phyloP scores from a whole-genome alignment of 1,140 invertebrate genomes.

The Drosophila ananassae region DNA sequence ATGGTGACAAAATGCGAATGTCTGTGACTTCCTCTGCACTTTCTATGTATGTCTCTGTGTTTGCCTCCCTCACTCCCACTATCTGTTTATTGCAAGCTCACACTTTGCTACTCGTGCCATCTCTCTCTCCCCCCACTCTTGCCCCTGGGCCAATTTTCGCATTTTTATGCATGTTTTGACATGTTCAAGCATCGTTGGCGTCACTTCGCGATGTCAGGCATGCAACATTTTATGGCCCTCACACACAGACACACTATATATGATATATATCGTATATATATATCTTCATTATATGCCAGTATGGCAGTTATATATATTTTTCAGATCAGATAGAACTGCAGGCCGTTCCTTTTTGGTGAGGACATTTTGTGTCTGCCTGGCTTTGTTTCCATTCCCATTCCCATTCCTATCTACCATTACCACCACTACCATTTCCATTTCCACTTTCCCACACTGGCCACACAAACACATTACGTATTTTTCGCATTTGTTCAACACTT shows the following conservation, averaged over 20 bases:
- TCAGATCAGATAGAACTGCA: slow-evolving; percentile 37
- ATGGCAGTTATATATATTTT: neutral
- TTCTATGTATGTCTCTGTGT: neutral
- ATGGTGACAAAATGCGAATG: slow-evolving; percentile 27
- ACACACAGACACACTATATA: slow-evolving; percentile 5
- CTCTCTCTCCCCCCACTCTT: neutral
- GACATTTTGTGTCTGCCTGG: slow-evolving; percentile 24
- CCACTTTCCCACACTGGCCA: neutral
- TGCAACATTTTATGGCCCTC: slow-evolving; percentile 65
- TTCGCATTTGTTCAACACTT: slow-evolving; percentile 52
- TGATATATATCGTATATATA: slow-evolving; percentile 9
- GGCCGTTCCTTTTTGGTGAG: slow-evolving; percentile 13
- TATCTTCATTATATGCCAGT: neutral
- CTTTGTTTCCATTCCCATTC: slow-evolving; percentile 48
- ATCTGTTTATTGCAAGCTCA: neutral
- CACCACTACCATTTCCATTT: slow-evolving; percentile 11
- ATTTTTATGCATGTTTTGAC: slow-evolving; percentile 76
- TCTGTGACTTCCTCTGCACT: neutral
- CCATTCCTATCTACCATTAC: slow-evolving; percentile 28
- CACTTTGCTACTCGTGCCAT: slow-evolving; percentile 5
- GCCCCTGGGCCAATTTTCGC: slow-evolving; percentile 38
- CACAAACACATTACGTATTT: neutral
- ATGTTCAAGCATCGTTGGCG: slow-evolving; percentile 70
- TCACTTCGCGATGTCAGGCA: slow-evolving; percentile 65
- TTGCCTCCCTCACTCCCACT: too few species aligned